Percentiles rank a stretch among this genome's conserved stretches.
Evolutionary conservation across 2,797 vertebrate genomes (phyloP).

Genomic region (Vipera latastei): DNA sequence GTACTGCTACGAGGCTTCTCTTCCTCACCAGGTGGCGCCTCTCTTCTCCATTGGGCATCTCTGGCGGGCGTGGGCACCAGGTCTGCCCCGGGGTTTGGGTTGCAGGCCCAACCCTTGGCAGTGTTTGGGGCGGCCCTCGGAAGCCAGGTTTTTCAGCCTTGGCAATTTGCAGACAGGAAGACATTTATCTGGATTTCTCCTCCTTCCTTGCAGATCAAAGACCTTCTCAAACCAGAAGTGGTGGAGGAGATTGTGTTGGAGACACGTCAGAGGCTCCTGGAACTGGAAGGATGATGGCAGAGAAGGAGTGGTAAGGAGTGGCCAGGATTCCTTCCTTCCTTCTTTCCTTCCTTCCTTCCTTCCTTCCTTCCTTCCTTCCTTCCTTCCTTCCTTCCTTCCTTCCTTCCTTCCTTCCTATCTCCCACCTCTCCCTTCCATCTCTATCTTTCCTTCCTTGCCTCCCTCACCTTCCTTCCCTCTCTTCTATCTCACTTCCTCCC

Average conservation of each 20-base stretch:
- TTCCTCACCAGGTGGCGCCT: constrained; percentile 84
- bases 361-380: not conserved
- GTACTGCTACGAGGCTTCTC: constrained; percentile 93
- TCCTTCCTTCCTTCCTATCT: not conserved
- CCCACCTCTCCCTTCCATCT: no score
- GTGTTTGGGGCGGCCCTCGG: not conserved
- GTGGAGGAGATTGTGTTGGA: constrained; percentile 91
- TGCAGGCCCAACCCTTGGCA: not conserved
- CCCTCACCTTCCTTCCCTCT: not conserved
- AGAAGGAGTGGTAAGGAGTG: not conserved
- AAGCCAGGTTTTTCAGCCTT: not conserved
- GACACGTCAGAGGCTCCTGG: constrained; percentile 87
- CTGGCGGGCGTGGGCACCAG: not conserved
- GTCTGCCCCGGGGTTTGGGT: not conserved
- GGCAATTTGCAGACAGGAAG: not conserved
- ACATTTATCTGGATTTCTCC: not conserved
- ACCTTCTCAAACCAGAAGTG: constrained; percentile 91
- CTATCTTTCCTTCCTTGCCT: not conserved
- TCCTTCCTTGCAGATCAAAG: constrained; percentile 84
- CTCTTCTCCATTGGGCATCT: not conserved
- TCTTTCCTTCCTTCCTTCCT: not conserved
- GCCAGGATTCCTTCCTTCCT: constrained; percentile 36
- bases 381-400: no score
- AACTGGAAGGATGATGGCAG: constrained; percentile 81
- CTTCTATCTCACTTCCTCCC: not conserved